phyloP scores from a whole-genome alignment of 2,113 vertebrate species.

The Scopus umbretta region DNA sequence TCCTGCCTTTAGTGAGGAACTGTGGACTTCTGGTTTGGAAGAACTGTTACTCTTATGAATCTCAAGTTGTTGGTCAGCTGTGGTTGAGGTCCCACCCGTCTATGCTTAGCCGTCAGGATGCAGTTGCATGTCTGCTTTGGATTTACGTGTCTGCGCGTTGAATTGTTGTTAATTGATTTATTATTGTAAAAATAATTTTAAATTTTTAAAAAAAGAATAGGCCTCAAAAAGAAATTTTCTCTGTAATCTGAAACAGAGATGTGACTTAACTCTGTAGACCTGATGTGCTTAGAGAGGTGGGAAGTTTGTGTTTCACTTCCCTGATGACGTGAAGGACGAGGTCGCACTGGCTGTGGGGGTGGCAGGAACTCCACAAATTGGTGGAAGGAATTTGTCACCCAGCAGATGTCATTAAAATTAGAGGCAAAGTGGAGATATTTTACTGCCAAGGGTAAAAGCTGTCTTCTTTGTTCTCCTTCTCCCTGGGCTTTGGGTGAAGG shows the following conservation, averaged over 20 bases:
- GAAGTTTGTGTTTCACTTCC: not conserved
- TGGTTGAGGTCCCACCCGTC: not conserved
- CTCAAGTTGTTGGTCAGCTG: not conserved
- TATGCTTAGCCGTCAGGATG: not conserved
- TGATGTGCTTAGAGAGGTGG: not conserved
- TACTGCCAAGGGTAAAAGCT: not conserved
- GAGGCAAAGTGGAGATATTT: not conserved
- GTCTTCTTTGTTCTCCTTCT: not conserved
- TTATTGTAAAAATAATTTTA: not conserved
- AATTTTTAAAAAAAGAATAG: not conserved
- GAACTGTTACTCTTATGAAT: not conserved
- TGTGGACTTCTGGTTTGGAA: not conserved
- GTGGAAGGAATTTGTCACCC: not conserved
- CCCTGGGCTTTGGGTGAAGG: not conserved
- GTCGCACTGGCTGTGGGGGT: not conserved
- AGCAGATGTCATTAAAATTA: not conserved
- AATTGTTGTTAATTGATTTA: not conserved
- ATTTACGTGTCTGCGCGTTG: not conserved
- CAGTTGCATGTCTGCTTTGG: not conserved
- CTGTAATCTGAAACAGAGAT: not conserved
- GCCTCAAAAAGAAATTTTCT: not conserved
- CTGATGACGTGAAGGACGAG: not conserved
- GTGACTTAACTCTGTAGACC: not conserved
- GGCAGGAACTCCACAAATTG: not conserved
- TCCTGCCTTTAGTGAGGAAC: not conserved